Evolutionary conservation across 2,888 invertebrate genomes (phyloP), one percentile per base, ranked within the genome.

Genomic region (Neelides folsomi): DNA sequence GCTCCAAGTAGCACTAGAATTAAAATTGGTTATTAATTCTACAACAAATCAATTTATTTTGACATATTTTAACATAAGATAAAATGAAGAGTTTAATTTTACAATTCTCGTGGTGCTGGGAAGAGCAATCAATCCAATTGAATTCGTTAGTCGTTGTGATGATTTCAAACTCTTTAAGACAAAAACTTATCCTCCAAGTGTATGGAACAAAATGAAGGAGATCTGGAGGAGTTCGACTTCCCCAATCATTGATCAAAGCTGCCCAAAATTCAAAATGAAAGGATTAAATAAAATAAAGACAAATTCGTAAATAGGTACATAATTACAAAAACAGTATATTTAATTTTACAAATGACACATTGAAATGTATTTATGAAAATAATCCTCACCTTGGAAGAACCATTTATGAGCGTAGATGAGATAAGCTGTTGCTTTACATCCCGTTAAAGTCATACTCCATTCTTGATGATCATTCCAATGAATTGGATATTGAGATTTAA

Each of bases 101-200:
- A 71, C 89, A 82, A 71, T 94, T 94, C 73, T 94, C 94, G 70
- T 89, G 89, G 66, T 89, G 86, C 47, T 90, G 88, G 20, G 92
- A 92, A 50, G 92, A 89, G 66, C 95, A 95, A 71, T 98, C 97
- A 62, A 98, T 86, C 98, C 97, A 98, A 71, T 98, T 98, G 71
- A 88, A 88, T 69, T 97, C 90, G 72, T 97, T 98, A 67, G 90
- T 84, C 13, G 90, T 74, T 40, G 92, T 87, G 1, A 95, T 79
- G 13, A 98, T 76, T 72, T 98, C 94, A 71, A 95, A 94, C 71
- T 95, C 92, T 70, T 95, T 93, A 18, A 94, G 73, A 8, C 88
- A 76, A 55, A 97, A 75, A 56, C 83, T 86, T 66, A 98, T 86
- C 68, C 87, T 84, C 85, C 93, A 95, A 0, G 92, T 92, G 71